Conservation (phyloP, 2,797 vertebrate genomes). For the Anguilla obscura region DNA sequence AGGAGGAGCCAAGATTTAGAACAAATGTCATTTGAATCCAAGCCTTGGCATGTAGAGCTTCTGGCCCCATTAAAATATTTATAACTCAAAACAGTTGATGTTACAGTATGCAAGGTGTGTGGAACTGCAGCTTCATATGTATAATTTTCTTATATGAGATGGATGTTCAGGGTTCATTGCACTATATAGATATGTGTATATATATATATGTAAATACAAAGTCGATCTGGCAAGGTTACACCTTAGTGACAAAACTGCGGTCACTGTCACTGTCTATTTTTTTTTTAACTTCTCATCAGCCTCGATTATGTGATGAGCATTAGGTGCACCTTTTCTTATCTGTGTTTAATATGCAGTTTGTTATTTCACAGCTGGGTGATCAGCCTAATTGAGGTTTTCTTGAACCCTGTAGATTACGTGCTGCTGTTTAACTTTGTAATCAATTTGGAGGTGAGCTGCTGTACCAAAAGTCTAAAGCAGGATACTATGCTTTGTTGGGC, state of each 20-base stretch:
- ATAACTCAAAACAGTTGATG: not conserved
- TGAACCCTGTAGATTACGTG: not conserved
- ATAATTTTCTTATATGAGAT: not conserved
- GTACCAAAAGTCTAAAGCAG: not conserved
- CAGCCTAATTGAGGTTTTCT: constrained; percentile 18
- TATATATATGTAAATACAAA: not conserved
- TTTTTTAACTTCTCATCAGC: not conserved
- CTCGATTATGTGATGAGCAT: not conserved
- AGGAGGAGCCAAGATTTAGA: not conserved
- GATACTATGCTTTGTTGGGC: not conserved
- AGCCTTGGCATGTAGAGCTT: no score
- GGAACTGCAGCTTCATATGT: not conserved
- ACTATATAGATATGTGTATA: not conserved
- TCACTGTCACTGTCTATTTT: not conserved
- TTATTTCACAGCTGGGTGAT: constrained; percentile 16
- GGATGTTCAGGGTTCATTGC: not conserved
- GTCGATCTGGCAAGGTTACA: not conserved
- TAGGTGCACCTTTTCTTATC: constrained; percentile 11
- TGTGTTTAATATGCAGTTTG: constrained; percentile 16
- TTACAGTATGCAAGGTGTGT: not conserved
- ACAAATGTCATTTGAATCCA: not conserved
- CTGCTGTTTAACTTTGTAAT: not conserved
- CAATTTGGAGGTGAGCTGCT: constrained; percentile 1
- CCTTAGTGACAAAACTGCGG: not conserved
- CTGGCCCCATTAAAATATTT: no score